phyloP scores from a whole-genome alignment of 1,140 invertebrate genomes.

The Gryllus bimaculatus region DNA sequence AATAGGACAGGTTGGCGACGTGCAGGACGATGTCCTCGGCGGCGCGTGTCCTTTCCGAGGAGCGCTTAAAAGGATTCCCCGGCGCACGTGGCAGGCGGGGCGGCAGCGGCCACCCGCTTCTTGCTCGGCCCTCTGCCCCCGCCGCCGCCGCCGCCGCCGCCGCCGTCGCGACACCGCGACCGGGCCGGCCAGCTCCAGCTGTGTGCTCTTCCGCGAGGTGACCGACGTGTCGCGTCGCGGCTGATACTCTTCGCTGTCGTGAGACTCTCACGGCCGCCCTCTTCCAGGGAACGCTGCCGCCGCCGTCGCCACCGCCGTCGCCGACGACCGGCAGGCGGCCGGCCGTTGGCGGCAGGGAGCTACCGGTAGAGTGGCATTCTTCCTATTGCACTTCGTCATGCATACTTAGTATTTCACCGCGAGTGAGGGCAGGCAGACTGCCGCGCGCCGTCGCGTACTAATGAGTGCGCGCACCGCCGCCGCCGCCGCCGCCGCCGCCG shows the following conservation, averaged over 20 bases:
- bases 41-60: neutral
- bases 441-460: neutral
- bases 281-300: neutral
- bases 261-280: neutral
- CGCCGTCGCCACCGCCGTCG: neutral
- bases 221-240: no score
- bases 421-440: neutral
- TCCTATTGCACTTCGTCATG: conserved; percentile 3
- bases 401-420: neutral
- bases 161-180: neutral
- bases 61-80: neutral
- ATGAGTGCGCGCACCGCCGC: neutral
- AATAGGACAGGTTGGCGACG: neutral
- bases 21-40: neutral
- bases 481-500: no score
- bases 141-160: no score
- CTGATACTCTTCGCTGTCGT: neutral
- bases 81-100: no score
- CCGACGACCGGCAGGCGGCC: neutral
- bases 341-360: neutral
- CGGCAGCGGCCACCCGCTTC: no score
- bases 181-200: no score
- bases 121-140: neutral
- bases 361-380: conserved; percentile 3
- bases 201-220: no score